phyloP scores from a whole-genome alignment of 2,113 vertebrate species.

The Strigops habroptila region DNA sequence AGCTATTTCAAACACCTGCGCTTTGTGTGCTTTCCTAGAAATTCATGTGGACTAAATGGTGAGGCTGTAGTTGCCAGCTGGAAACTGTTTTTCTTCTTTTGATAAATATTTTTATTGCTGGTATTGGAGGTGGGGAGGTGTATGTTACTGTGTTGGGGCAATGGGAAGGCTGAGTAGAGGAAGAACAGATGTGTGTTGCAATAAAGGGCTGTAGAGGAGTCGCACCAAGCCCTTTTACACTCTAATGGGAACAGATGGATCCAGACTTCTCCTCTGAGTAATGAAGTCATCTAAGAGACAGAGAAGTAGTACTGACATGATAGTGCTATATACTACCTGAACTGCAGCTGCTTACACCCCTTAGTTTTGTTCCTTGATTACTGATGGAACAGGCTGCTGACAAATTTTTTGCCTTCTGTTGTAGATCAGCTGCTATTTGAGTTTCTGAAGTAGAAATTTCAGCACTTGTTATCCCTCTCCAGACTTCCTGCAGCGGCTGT shows the following conservation, averaged over 20 bases:
- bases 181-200: background rate
- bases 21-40: background rate
- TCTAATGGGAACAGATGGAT: slow-evolving; percentile 2
- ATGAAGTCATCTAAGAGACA: background rate
- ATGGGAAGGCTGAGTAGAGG: background rate
- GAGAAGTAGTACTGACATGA: background rate
- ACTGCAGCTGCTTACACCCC: background rate
- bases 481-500: background rate
- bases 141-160: background rate
- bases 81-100: background rate
- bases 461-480: background rate
- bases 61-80: background rate
- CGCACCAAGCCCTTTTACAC: background rate
- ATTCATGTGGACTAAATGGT: background rate
- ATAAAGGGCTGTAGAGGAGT: background rate
- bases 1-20: background rate
- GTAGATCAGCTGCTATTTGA: background rate
- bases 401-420: background rate
- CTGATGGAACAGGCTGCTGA: background rate
- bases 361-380: background rate
- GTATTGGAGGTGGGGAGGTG: rapidly evolving
- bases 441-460: background rate
- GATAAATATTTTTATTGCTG: background rate
- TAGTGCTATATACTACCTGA: background rate
- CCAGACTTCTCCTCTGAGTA: background rate